Percentiles rank a stretch among this genome's conserved stretches.
phyloP scores from a whole-genome alignment of 2,113 vertebrate species.

The Lamprotornis superbus region DNA sequence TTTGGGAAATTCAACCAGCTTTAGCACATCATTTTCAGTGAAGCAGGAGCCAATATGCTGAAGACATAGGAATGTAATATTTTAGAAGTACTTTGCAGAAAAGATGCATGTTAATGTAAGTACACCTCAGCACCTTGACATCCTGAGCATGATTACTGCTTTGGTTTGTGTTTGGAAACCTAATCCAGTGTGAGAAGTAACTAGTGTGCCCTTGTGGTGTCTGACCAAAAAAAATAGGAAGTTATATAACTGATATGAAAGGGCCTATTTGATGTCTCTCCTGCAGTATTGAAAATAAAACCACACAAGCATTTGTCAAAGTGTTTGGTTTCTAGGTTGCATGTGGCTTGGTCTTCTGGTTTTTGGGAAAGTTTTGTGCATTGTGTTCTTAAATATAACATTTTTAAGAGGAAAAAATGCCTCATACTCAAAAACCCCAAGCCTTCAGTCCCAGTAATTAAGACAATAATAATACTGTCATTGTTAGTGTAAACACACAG shows the following conservation, averaged over 20 bases:
- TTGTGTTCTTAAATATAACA: not conserved
- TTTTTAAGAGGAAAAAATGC: not conserved
- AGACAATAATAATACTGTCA: not conserved
- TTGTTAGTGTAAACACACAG: not conserved
- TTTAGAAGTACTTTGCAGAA: not conserved
- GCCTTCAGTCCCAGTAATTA: not conserved
- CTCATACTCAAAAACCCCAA: rapidly evolving
- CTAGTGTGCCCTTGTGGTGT: not conserved
- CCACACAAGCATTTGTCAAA: not conserved
- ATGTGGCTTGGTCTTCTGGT: not conserved
- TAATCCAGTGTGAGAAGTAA: not conserved
- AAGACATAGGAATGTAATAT: not conserved
- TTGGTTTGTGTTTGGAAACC: not conserved
- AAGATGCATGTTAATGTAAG: not conserved
- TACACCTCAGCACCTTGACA: not conserved
- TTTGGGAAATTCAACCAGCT: not conserved
- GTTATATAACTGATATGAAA: not conserved
- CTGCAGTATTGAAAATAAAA: not conserved
- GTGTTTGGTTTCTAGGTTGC: not conserved
- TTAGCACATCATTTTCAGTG: not conserved
- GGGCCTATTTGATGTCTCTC: not conserved
- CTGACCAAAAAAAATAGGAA: not conserved
- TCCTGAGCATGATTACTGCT: not conserved
- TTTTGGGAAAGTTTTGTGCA: not conserved
- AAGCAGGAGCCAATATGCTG: not conserved